Evolutionary conservation across 2,113 vertebrate genomes (phyloP).

Genomic region (Nesoenas mayeri): DNA sequence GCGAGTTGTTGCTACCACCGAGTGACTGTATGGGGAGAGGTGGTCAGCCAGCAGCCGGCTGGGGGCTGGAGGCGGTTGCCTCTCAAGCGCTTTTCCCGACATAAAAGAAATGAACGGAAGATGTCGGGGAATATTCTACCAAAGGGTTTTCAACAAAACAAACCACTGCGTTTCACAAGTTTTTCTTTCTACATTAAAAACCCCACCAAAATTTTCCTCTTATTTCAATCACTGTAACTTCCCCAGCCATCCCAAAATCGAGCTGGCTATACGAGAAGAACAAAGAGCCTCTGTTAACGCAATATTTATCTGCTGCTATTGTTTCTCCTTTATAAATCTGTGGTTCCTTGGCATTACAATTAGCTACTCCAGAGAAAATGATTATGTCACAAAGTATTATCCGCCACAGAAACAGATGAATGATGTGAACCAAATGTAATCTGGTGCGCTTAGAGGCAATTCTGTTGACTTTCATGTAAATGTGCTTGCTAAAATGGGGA

Average conservation of each 20-base stretch:
- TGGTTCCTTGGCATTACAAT: slow-evolving; percentile 53
- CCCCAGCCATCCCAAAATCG: not conserved
- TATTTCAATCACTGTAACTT: not conserved
- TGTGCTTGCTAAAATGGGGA: not conserved
- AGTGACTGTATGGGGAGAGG: not conserved
- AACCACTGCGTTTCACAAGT: not conserved
- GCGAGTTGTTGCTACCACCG: accelerated
- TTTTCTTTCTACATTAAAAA: not conserved
- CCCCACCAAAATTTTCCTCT: not conserved
- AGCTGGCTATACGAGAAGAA: not conserved
- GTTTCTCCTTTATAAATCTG: slow-evolving; percentile 46
- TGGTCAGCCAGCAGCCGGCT: not conserved
- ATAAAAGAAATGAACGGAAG: not conserved
- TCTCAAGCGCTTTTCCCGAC: accelerated
- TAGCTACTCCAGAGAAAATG: slow-evolving; percentile 56
- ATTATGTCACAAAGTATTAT: slow-evolving; percentile 61
- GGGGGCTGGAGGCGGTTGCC: not conserved
- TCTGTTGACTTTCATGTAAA: slow-evolving; percentile 24
- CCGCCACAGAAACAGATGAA: slow-evolving; percentile 40
- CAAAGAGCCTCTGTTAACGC: not conserved
- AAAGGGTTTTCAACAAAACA: not conserved
- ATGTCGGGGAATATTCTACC: not conserved
- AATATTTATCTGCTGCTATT: slow-evolving; percentile 45
- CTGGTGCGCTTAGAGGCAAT: not conserved
- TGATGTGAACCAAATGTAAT: slow-evolving; percentile 53